Conservation (phyloP, 2,113 vertebrate genomes). For the Crotalus horridus region DNA sequence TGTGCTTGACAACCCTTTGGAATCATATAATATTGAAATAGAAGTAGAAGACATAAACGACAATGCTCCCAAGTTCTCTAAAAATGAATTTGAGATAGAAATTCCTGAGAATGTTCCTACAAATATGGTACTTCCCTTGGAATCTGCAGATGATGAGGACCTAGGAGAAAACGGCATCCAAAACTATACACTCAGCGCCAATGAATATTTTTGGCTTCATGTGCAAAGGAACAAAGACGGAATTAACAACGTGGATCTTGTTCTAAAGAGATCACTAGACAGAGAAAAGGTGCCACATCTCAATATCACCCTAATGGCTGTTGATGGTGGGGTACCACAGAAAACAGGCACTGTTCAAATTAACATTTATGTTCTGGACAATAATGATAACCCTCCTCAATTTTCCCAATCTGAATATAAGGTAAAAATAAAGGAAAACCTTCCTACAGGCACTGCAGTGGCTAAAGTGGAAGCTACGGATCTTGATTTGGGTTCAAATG, state of each 20-base stretch:
- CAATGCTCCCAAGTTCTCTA: conserved; percentile 21
- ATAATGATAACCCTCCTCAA: conserved; percentile 59
- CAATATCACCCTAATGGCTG: conserved; percentile 49
- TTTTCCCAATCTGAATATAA: conserved; percentile 49
- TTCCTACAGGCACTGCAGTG: conserved; percentile 3
- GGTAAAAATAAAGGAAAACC: conserved; percentile 48
- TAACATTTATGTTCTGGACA: conserved; percentile 49
- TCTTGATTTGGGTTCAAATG: conserved; percentile 64
- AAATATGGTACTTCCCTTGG: conserved; percentile 70
- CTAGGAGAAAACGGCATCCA: conserved; percentile 70
- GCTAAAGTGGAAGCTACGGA: conserved; percentile 56
- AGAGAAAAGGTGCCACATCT: conserved; percentile 57
- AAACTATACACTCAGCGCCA: conserved; percentile 71
- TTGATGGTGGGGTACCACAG: conserved; percentile 52
- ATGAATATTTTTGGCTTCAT: conserved; percentile 67
- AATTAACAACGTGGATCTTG: background rate
- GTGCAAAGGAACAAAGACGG: conserved; percentile 48
- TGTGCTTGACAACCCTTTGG: conserved; percentile 67
- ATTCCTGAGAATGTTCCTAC: conserved; percentile 66
- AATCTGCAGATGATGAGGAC: conserved; percentile 73
- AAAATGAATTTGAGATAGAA: conserved; percentile 61
- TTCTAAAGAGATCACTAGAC: conserved; percentile 54
- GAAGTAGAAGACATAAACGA: conserved; percentile 69
- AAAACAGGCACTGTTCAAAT: conserved; percentile 38
- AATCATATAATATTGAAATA: conserved; percentile 64